Base-by-base conservation (phyloP, 2,888 invertebrate genomes). In the Nomada flava region DNA sequence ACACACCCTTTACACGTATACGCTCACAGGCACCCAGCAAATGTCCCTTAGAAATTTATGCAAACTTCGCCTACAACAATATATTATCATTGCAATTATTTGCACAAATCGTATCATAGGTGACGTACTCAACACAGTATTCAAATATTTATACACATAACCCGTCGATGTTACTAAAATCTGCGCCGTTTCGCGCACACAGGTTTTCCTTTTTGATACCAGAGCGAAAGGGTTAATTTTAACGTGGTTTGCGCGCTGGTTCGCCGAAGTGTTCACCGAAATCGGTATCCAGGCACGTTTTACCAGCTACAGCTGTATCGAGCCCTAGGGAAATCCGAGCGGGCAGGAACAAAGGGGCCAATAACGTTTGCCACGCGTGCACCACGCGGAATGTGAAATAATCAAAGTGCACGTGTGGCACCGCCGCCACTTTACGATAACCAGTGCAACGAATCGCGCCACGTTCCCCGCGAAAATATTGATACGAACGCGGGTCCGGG, bases 261-360 rank as follows among this genome's bases (percentile, higher is more conserved):
- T 20, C 62, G 23, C n/a, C 13, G 69, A 83, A 85, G 75, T 75
- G 70, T 82, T 77, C 87, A 63, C 50, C 79, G 72, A 57, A 87
- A 86, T 86, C 86, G 84, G 73, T 81, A 83, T 74, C 74, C 81
- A 60, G 44, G 76, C 70, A 76, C 84, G 76, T 76, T 76, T 79
- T 55, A 69, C 69, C 88, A 86, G 88, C 88, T 88, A 87, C 71
- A 75, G 69, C 82, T 77, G 82, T 84, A 79, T 77, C 72, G 71
- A 73, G 60, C 84, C 76, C 84, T 67, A 65, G 82, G 88, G 87
- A 83, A 87, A 87, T 83, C 75, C 86, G 71, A 59, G 59, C 62
- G 76, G 72, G 71, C 72, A 79, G 78, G 77, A 73, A 79, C 72
- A 79, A 82, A 76, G 80, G 69, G 73, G 72, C 36, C 71, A 53